phyloP scores from a whole-genome alignment of 1,140 invertebrate genomes.

The Sycobia sp. region DNA sequence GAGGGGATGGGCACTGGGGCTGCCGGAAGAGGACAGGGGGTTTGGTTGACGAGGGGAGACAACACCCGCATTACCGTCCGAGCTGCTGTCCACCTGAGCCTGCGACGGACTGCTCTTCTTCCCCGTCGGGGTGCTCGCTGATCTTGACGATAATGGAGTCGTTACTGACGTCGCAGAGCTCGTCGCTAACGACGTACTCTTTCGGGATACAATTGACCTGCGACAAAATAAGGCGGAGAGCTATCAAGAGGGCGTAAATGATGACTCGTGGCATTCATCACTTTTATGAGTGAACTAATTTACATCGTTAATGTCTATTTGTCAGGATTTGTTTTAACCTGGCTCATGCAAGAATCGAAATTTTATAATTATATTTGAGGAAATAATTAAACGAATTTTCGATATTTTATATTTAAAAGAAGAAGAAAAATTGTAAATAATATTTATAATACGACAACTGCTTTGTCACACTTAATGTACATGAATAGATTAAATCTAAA shows the following conservation, averaged over 20 bases:
- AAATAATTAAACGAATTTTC: no score
- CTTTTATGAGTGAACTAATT: no score
- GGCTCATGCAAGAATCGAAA: no score
- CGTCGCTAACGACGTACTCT: constrained; percentile 20
- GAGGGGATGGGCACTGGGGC: constrained; percentile 47
- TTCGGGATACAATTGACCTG: constrained; percentile 25
- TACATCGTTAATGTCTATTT: no score
- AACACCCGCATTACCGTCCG: constrained; percentile 68
- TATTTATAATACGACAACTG: no score
- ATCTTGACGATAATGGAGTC: not conserved
- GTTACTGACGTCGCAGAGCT: constrained; percentile 1
- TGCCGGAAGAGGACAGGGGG: constrained; percentile 57
- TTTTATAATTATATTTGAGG: no score
- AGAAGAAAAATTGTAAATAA: no score
- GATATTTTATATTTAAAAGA: no score
- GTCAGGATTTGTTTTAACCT: no score
- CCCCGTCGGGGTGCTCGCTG: constrained; percentile 4
- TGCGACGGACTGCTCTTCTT: constrained; percentile 46
- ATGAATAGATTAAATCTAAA: no score
- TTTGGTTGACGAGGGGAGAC: constrained; percentile 61
- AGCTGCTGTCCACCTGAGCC: constrained; percentile 62
- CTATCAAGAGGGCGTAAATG: not conserved
- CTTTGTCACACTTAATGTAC: no score
- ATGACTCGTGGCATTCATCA: not conserved
- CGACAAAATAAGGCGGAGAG: constrained; percentile 23